Conservation (phyloP, 2,888 invertebrate species). For the Drosophila neoperkinsi region DNA sequence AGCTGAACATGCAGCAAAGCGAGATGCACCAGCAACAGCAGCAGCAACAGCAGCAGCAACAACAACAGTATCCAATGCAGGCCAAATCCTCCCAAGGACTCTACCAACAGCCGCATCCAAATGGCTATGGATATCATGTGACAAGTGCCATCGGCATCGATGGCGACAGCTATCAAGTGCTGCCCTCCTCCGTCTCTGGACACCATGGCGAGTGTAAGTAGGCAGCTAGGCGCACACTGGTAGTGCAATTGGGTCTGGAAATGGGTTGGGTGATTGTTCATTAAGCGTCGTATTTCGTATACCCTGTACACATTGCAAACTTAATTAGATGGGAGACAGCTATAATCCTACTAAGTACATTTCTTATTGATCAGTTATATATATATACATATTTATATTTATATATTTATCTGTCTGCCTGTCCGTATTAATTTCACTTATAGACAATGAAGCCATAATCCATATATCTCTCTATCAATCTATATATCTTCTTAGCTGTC, state of each 20-base stretch:
- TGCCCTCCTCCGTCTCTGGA: conserved; percentile 71
- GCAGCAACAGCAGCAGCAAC: conserved; percentile 46
- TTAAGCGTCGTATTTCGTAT: conserved; percentile 53
- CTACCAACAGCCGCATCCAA: conserved; percentile 59
- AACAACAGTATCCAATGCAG: conserved; percentile 45
- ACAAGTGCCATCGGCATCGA: conserved; percentile 83
- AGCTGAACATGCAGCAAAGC: conserved; percentile 70
- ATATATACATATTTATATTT: rapidly evolving
- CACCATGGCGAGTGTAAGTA: conserved; percentile 82
- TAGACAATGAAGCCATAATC: background rate
- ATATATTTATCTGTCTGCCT: background rate
- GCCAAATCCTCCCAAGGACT: conserved; percentile 61
- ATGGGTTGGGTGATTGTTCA: conserved; percentile 47
- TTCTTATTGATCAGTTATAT: background rate
- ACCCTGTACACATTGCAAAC: conserved; percentile 1
- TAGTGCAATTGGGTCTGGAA: background rate
- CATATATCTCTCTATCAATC: background rate
- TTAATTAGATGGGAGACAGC: no score
- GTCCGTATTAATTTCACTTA: background rate
- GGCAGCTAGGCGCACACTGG: conserved; percentile 15
- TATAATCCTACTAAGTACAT: background rate
- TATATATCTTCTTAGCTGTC: background rate
- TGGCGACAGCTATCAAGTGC: conserved; percentile 83
- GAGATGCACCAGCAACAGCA: conserved; percentile 51
- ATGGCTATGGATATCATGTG: conserved; percentile 83